Evolutionary conservation across 2,113 vertebrate species (phyloP), one percentile per base, ranked within the genome.

Genomic region (Colossoma macropomum): DNA sequence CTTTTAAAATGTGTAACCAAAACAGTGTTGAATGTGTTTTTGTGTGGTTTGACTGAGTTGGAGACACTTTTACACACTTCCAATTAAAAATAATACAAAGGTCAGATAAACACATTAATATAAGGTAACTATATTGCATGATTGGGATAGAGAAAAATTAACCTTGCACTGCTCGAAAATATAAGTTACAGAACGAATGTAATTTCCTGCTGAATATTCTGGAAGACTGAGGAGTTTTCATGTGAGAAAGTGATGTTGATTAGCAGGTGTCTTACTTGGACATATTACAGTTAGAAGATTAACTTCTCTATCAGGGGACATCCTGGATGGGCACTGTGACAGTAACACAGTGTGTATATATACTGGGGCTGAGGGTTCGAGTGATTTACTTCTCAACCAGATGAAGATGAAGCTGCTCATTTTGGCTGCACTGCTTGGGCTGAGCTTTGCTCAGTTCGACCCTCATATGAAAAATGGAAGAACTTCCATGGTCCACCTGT

Each of bases 401-500:
- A 69, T 7, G 76, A 74, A 87, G 79, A 97, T 98, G 97, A 95
- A 88, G 88, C 28, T 93, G 84, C 54, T 95, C 0, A 83, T 97
- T 11, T 84, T 97, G 45, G 88, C 95, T 30, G 87, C 90, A 0
- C 27, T 92, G 23, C 80, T 91, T 0, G 94, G 94, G 30, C 0
- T 95, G 52, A 89, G 94, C 70, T 68, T 91, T 73, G 95, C 92
- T 16, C 97, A 97, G 66, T 95, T 96, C 85, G 69, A 82, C 85
- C 94, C 97, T 0, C 87, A 96, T 2, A 90, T 89, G 0, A 75
- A 79, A 1, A 0, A 92, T 0, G 93, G 94, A 23, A 93, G 92
- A 76, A 97, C 95, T 0, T 87, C 96, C 62, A 94, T 99, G 0
- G 97, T 99, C 0, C 97, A 99, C 62, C 93, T 99, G 84, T 99